phyloP scores from a whole-genome alignment of 1,140 invertebrate genomes.

The Brachionus plicatilis region DNA sequence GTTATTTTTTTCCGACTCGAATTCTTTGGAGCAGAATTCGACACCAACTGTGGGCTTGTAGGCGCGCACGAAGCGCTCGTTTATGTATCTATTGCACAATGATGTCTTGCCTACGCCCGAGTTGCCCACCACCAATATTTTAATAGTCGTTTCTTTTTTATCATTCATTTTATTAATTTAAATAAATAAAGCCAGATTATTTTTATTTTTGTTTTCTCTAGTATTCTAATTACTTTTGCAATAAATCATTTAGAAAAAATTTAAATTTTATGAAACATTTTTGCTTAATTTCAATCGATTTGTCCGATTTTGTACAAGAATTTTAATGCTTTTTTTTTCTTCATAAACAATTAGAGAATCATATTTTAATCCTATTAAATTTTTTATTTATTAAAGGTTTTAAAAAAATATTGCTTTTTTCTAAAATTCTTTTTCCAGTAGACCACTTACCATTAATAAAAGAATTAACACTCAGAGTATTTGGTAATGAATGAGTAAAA shows the following conservation, averaged over 20 bases:
- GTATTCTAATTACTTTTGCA: background rate
- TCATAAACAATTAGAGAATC: no score
- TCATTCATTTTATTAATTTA: background rate
- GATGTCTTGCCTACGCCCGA: slow-evolving; percentile 37
- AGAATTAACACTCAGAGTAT: no score
- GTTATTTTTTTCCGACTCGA: background rate
- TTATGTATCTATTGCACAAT: slow-evolving; percentile 34
- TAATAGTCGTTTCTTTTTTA: slow-evolving; percentile 10
- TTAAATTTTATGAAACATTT: background rate
- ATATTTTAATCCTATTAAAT: background rate
- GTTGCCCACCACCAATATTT: slow-evolving; percentile 32
- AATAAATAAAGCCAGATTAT: background rate
- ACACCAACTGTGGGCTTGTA: slow-evolving; percentile 37
- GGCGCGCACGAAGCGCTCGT: background rate
- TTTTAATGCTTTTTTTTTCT: background rate
- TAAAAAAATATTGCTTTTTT: no score
- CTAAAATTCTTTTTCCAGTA: no score
- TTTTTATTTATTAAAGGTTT: background rate
- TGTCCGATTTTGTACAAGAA: background rate
- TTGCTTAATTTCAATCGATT: background rate
- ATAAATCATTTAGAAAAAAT: slow-evolving; percentile 23
- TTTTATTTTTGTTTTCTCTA: background rate
- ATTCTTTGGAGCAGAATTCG: slow-evolving; percentile 30
- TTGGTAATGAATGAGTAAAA: no score
- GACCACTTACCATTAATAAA: no score